phyloP scores from a whole-genome alignment of 2,113 vertebrate genomes.

The Pluvianellus socialis region DNA sequence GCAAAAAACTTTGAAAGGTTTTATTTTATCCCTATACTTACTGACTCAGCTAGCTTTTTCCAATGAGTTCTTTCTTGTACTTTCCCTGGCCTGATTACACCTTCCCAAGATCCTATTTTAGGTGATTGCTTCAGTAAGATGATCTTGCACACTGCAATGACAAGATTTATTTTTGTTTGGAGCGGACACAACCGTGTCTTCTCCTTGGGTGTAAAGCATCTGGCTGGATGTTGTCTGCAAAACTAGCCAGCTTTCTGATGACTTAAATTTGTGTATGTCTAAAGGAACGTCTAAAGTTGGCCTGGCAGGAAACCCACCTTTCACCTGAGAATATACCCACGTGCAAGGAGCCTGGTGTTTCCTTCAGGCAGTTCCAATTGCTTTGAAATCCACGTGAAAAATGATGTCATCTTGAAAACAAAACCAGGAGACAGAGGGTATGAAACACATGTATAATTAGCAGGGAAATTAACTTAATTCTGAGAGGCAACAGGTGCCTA shows the following conservation, averaged over 20 bases:
- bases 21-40: not conserved
- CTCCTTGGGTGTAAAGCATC: not conserved
- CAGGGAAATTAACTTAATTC: slow-evolving; percentile 52
- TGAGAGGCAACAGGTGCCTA: slow-evolving; percentile 66
- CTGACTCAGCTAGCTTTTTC: not conserved
- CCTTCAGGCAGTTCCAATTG: not conserved
- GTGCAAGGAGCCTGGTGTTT: not conserved
- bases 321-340: not conserved
- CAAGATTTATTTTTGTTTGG: not conserved
- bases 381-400: not conserved
- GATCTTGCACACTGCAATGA: not conserved
- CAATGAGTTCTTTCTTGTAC: not conserved
- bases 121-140: not conserved
- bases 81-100: not conserved
- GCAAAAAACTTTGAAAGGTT: not conserved
- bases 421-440: not conserved
- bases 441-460: slow-evolving; percentile 9
- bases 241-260: not conserved
- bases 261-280: not conserved
- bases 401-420: not conserved
- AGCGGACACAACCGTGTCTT: fast-evolving
- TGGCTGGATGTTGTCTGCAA: not conserved
- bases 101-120: not conserved
- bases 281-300: not conserved
- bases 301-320: not conserved